A percentile compares a stretch with the other conserved stretches of the same genome.
Evolutionary conservation across 2,797 vertebrate species (phyloP).

Genomic region (Lates japonicus): DNA sequence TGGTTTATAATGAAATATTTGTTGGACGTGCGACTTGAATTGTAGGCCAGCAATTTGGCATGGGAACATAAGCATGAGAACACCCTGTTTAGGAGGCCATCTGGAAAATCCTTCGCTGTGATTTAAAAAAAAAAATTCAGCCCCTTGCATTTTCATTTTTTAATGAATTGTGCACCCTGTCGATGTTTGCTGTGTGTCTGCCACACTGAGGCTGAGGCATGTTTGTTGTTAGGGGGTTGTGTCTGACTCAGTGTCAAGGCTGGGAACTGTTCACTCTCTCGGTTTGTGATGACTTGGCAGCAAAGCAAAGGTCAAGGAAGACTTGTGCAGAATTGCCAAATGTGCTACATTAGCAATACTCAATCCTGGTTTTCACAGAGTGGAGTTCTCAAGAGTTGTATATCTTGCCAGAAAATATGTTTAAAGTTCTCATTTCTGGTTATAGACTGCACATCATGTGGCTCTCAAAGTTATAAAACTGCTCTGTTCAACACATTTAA

Average conservation of each 20-base stretch:
- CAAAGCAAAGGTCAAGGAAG: slow-evolving; percentile 76
- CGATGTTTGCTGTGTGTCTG: slow-evolving; percentile 52
- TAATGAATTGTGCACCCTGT: slow-evolving; percentile 63
- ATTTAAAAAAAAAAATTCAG: slow-evolving; percentile 49
- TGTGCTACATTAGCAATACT: slow-evolving; percentile 61
- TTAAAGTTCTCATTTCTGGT: slow-evolving; percentile 48
- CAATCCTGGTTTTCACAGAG: slow-evolving; percentile 39
- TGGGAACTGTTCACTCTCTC: slow-evolving; percentile 66
- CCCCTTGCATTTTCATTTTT: slow-evolving; percentile 60
- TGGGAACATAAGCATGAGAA: slow-evolving; percentile 56
- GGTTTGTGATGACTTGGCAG: slow-evolving; percentile 79
- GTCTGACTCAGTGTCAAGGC: slow-evolving; percentile 65
- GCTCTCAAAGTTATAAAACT: slow-evolving; percentile 34
- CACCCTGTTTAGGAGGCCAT: slow-evolving; percentile 67
- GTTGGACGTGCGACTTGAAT: slow-evolving; percentile 55
- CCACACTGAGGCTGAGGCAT: slow-evolving; percentile 36
- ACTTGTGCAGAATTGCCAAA: slow-evolving; percentile 70
- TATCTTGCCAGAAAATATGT: slow-evolving; percentile 52
- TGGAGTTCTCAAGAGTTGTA: slow-evolving; percentile 43
- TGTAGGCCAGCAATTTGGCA: slow-evolving; percentile 63
- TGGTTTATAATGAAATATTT: slow-evolving; percentile 57
- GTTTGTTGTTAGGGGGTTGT: slow-evolving; percentile 57
- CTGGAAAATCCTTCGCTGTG: slow-evolving; percentile 66
- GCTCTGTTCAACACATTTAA: slow-evolving; percentile 28
- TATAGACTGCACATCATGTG: slow-evolving; percentile 13